Evolutionary conservation across 2,797 vertebrate species (phyloP).

Genomic region (Knipowitschia caucasica): DNA sequence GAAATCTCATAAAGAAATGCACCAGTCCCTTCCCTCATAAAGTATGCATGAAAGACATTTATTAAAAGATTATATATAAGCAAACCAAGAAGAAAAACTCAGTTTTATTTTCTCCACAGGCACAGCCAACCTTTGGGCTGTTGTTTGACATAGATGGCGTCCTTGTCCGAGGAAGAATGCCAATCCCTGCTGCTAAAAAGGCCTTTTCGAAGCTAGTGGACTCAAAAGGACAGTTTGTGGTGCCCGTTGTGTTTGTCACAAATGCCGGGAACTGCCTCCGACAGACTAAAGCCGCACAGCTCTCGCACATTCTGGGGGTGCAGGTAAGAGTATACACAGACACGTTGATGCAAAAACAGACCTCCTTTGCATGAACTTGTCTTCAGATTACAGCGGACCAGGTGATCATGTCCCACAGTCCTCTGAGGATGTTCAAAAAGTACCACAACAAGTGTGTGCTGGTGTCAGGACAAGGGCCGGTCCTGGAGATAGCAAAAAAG

Average conservation of each 20-base stretch:
- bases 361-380: constrained; percentile 16
- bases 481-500: constrained; percentile 90
- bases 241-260: constrained; percentile 90
- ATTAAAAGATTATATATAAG: too few relatives aligned
- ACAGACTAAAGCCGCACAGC: constrained; percentile 87
- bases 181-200: constrained; percentile 83
- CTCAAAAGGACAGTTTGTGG: constrained; percentile 82
- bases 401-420: constrained; percentile 92
- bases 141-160: constrained; percentile 92
- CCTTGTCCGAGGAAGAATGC: constrained; percentile 84
- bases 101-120: constrained; percentile 25
- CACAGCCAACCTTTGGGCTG: constrained; percentile 82
- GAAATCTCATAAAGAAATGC: neutral
- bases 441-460: constrained; percentile 90
- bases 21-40: neutral
- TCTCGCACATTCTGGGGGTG: constrained; percentile 86
- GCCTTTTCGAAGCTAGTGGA: constrained; percentile 86
- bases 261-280: constrained; percentile 91
- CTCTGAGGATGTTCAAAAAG: constrained; percentile 86
- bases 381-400: constrained; percentile 86
- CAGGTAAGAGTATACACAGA: constrained; percentile 75
- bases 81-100: too few relatives aligned
- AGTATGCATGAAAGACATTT: neutral
- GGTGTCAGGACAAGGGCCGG: constrained; percentile 89
- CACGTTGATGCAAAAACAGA: neutral